A percentile compares a stretch with the other conserved stretches of the same genome.
Evolutionary conservation across 2,888 invertebrate species (phyloP).

Genomic region (Malthinus flaveolus): DNA sequence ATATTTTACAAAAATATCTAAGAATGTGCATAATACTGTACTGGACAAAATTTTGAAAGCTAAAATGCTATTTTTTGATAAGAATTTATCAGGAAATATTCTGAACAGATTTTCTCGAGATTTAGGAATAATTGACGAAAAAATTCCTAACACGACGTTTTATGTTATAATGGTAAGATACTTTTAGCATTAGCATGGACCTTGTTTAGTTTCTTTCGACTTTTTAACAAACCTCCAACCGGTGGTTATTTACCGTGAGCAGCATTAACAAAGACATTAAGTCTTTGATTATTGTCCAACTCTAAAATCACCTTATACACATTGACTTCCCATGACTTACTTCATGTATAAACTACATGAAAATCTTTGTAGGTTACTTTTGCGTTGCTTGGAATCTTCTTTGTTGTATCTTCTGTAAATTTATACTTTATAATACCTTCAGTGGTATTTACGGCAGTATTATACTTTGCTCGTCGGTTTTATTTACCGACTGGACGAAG

Average conservation of each 20-base stretch:
- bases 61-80: constrained; percentile 48
- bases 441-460: constrained; percentile 63
- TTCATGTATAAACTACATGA: neutral
- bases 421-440: constrained; percentile 69
- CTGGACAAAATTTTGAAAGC: constrained; percentile 42
- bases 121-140: constrained; percentile 3
- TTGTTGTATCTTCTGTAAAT: constrained; percentile 72
- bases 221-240: no score
- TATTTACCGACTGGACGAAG: constrained; percentile 78
- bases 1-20: neutral
- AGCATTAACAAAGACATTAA: no score
- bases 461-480: constrained; percentile 64
- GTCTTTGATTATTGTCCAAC: no score
- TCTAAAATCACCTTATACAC: neutral
- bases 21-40: neutral
- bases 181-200: no score
- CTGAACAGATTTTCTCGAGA: constrained; percentile 1
- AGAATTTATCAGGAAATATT: constrained; percentile 9
- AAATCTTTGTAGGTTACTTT: constrained; percentile 56
- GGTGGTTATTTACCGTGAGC: no score
- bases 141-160: neutral
- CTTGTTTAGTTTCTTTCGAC: no score
- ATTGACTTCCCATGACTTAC: neutral
- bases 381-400: constrained; percentile 67
- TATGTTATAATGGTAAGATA: no score